These are phyloP conservation scores for Pachymerium ferrugineum DNA, from an alignment of 2,888 invertebrate species.

Conservation along the genomic window DNA sequence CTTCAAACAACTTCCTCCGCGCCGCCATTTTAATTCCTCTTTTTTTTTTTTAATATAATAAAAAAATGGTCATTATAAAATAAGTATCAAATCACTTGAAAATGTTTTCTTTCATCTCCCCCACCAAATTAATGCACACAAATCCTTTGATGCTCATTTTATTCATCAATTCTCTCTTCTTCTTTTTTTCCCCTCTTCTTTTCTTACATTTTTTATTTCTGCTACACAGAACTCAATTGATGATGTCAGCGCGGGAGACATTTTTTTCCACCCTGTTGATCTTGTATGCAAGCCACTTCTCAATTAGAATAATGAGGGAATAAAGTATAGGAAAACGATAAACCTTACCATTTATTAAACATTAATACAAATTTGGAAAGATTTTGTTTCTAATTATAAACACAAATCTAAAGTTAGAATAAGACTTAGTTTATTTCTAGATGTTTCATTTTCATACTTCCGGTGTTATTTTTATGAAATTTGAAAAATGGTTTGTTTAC, in stretches of 20 bases:
- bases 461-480: too few relatives aligned
- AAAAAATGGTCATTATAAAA: neutral
- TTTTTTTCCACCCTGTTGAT: slow-evolving; percentile 22
- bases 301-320: slow-evolving; percentile 27
- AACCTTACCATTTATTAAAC: too few relatives aligned
- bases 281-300: neutral
- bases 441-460: too few relatives aligned
- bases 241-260: slow-evolving; percentile 16
- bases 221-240: slow-evolving; percentile 19
- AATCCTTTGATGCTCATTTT: slow-evolving; percentile 21
- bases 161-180: neutral
- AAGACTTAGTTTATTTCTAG: too few relatives aligned
- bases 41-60: too few relatives aligned
- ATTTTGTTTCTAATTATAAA: too few relatives aligned
- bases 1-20: too few relatives aligned
- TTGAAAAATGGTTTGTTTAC: too few relatives aligned
- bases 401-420: too few relatives aligned
- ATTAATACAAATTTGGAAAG: too few relatives aligned
- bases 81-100: neutral
- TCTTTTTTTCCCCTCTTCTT: neutral
- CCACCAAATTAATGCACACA: neutral
- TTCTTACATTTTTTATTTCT: neutral
- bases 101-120: slow-evolving; percentile 1
- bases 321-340: too few relatives aligned
- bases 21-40: too few relatives aligned